These are phyloP conservation scores for Pelobates cultripes DNA, from an alignment of 2,797 vertebrate species.

Conservation along the genomic window DNA sequence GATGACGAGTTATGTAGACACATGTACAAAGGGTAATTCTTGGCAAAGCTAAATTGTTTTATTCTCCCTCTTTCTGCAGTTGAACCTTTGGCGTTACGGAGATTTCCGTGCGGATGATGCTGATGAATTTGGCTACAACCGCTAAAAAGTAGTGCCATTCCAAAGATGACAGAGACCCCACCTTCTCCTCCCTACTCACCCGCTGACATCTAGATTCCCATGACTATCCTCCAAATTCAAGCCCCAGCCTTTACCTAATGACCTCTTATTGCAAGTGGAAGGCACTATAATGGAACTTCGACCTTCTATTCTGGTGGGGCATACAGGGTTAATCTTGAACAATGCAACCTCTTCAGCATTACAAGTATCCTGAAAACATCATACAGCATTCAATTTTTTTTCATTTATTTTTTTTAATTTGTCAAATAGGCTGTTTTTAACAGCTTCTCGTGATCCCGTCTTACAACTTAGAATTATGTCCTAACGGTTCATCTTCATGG, in stretches of 20 bases:
- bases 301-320: slow-evolving; percentile 4
- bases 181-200: slow-evolving; percentile 11
- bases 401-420: slow-evolving; percentile 20
- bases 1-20: too few species aligned
- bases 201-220: slow-evolving; percentile 8
- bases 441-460: slow-evolving; percentile 40
- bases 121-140: slow-evolving; percentile 91
- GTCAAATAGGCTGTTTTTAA: neutral
- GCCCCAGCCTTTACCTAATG: neutral
- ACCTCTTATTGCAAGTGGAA: neutral
- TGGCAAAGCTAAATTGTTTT: neutral
- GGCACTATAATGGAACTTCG: neutral
- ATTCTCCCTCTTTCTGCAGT: slow-evolving; percentile 62
- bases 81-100: slow-evolving; percentile 96
- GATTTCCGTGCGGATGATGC: slow-evolving; percentile 94
- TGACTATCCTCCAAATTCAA: neutral
- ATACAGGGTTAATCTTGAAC: slow-evolving; percentile 40
- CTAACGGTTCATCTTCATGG: slow-evolving; percentile 33
- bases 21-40: too few species aligned
- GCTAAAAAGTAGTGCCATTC: slow-evolving; percentile 75
- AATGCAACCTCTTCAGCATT: slow-evolving; percentile 22
- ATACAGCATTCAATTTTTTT: slow-evolving; percentile 3
- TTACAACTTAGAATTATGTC: slow-evolving; percentile 32
- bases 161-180: slow-evolving; percentile 65
- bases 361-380: slow-evolving; percentile 14